A percentile compares a stretch with the other conserved stretches of the same genome.
Conservation (phyloP, 2,888 invertebrate genomes). For the Ganaspis brasiliensis region DNA sequence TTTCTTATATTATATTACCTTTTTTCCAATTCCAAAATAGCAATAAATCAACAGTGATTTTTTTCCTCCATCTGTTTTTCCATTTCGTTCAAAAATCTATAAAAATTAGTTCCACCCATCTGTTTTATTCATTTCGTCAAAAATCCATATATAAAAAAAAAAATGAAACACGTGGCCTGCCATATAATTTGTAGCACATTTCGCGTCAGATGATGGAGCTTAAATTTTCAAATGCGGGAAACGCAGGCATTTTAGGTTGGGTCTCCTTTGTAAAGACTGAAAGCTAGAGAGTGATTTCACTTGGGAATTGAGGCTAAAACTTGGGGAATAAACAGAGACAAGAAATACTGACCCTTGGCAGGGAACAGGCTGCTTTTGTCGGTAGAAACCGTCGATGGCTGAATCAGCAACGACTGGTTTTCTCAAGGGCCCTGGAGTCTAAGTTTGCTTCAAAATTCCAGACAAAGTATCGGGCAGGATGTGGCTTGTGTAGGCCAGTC, state of each 20-base stretch:
- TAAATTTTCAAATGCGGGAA: neutral
- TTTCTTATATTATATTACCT: no score
- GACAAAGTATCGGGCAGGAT: constrained; percentile 71
- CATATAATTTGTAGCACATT: neutral
- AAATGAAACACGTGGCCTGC: neutral
- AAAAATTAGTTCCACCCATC: no score
- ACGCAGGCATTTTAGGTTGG: neutral
- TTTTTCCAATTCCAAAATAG: no score
- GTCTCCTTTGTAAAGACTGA: neutral
- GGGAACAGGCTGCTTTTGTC: constrained; percentile 65
- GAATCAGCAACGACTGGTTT: constrained; percentile 64
- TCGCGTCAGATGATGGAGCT: neutral
- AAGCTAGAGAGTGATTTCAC: neutral
- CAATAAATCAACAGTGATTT: no score
- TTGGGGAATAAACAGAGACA: constrained; percentile 44
- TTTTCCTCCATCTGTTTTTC: no score
- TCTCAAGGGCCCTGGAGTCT: constrained; percentile 60
- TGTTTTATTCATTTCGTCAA: neutral
- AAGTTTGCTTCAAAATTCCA: constrained; percentile 70
- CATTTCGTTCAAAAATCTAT: no score
- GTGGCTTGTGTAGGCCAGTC: constrained; percentile 61
- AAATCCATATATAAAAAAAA: neutral
- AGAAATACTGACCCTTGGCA: constrained; percentile 58
- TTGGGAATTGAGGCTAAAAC: constrained; percentile 45
- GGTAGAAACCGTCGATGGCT: constrained; percentile 57